Evolutionary conservation across 2,113 vertebrate species (phyloP).

Genomic region (Pao palembangensis): DNA sequence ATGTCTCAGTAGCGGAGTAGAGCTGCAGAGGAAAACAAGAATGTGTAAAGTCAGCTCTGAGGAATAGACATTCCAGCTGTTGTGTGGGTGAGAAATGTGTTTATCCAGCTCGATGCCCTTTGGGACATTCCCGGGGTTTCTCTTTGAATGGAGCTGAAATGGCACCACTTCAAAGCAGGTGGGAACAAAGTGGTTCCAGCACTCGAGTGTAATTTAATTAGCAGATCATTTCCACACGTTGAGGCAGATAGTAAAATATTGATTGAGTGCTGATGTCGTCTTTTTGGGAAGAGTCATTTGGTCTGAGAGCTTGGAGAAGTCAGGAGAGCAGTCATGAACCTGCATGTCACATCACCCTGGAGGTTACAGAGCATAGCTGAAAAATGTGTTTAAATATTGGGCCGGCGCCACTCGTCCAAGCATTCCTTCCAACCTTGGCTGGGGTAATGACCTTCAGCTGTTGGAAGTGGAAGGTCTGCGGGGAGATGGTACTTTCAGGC

Average conservation of each 20-base stretch:
- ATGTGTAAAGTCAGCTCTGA: conserved; percentile 7
- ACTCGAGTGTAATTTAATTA: too few species aligned
- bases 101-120: conserved; percentile 35
- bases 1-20: conserved; percentile 17
- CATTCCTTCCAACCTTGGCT: conserved; percentile 50
- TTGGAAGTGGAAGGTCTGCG: conserved; percentile 61
- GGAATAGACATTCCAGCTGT: conserved; percentile 26
- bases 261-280: not conserved
- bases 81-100: conserved; percentile 24
- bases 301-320: not conserved
- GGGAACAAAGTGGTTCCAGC: conserved; percentile 4
- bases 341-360: conserved; percentile 25
- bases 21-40: conserved; percentile 1
- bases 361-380: conserved; percentile 25
- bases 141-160: conserved; percentile 13
- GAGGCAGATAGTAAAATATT: too few species aligned
- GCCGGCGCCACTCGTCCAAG: conserved; percentile 50
- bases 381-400: conserved; percentile 56
- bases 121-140: conserved; percentile 45
- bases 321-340: conserved; percentile 38
- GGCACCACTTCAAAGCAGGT: conserved; percentile 10
- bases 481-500: conserved; percentile 53
- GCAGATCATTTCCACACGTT: conserved; percentile 1
- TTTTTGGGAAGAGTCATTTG: not conserved
- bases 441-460: conserved; percentile 75